Evolutionary conservation across 2,113 vertebrate species (phyloP).

Genomic region (Crotalus horridus): DNA sequence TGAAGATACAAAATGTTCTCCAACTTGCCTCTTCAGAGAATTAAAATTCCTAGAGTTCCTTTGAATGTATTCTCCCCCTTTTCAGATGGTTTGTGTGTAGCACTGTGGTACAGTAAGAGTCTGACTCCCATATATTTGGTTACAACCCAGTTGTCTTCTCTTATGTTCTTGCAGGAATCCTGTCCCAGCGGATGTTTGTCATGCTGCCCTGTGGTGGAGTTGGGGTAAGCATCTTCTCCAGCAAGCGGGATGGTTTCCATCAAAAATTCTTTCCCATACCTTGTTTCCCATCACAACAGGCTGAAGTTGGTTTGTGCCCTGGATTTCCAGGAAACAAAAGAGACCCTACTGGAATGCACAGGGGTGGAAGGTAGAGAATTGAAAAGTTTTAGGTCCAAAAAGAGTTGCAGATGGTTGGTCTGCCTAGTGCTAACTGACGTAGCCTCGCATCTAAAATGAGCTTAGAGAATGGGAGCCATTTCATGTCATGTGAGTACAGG

Average conservation of each 20-base stretch:
- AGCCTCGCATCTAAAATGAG: neutral
- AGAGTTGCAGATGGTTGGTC: neutral
- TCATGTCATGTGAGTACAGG: neutral
- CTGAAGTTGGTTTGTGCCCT: neutral
- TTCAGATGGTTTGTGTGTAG: neutral
- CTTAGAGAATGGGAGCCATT: neutral
- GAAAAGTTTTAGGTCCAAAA: neutral
- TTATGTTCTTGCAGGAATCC: constrained; percentile 72
- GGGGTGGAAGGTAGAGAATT: neutral
- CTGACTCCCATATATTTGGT: neutral
- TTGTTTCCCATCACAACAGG: neutral
- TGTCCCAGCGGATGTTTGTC: constrained; percentile 83
- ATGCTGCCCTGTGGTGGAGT: constrained; percentile 90
- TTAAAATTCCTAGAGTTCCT: neutral
- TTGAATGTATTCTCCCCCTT: neutral
- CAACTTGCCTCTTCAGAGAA: neutral
- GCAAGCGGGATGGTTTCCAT: neutral
- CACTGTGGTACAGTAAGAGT: neutral
- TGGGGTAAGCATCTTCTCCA: constrained; percentile 77
- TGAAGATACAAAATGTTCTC: neutral
- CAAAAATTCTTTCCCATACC: neutral
- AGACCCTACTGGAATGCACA: neutral
- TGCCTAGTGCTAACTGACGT: neutral
- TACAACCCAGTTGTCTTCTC: neutral
- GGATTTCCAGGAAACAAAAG: neutral